Evolutionary conservation across 2,113 vertebrate species (phyloP), one percentile per base, ranked within the genome.

Genomic region (Otolemur garnettii): DNA sequence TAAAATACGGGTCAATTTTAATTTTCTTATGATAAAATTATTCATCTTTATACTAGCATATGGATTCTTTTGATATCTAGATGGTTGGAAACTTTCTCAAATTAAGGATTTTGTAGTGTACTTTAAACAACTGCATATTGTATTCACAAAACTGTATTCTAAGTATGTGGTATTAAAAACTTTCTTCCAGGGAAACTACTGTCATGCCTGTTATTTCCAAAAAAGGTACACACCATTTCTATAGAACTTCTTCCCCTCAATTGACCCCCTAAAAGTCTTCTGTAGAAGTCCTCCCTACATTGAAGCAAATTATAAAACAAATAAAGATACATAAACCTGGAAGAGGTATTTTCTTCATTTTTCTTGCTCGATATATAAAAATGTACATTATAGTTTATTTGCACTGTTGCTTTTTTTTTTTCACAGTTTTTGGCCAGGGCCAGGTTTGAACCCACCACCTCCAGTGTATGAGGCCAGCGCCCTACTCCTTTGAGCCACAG

Each of bases 1-100:
- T 95, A 96, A 85, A 91, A 92, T 90, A 97, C 21, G 14, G 95
- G 96, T 96, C 95, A 62, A 96, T 95, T 92, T 97, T 96, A 85
- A 96, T 97, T 96, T 98, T 81, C n/a, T 35, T 92, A 75, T 81
- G 75, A 78, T 93, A 87, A 10, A 95, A 78, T 89, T 50, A 55
- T 93, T 96, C 42, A 90, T 91, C 53, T 97, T 93, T 95, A 87
- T 81, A 93, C 78, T 84, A 90, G n/a, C 90, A 96, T 60, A 45
- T 88, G 42, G 77, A 72, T 92, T 97, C 38, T 95, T 97, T 93
- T 96, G 68, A 62, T 94, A 97, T 89, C 88, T 93, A 93, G 74
- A 74, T 30, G 94, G 84, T 92, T 95, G 93, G 19, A 93, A 95
- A 88, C 42, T 93, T 96, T 91, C 59, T 92, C 88, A 92, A 96